Conservation (phyloP, 2,113 vertebrate species). For the Corythornis madagascariensis region DNA sequence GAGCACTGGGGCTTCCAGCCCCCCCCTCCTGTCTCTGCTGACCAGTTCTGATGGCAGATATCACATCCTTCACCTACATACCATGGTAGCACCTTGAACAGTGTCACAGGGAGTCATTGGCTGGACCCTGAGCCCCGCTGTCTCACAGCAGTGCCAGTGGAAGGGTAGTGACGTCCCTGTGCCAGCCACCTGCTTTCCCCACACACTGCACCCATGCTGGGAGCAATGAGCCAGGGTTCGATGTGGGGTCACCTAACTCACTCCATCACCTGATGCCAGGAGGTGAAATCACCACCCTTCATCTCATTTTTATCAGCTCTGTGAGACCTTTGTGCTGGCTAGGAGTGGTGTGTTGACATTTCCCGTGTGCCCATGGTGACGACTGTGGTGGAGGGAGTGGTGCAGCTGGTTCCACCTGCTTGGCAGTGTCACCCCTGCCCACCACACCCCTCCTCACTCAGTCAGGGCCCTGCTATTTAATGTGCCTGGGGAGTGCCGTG, state of each 20-base stretch:
- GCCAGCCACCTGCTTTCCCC: not conserved
- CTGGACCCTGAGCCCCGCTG: fast-evolving
- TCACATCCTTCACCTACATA: fast-evolving
- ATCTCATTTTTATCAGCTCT: not conserved
- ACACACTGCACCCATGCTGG: not conserved
- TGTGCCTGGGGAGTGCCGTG: fast-evolving
- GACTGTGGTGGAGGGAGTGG: fast-evolving
- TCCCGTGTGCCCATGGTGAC: not conserved
- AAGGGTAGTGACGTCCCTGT: not conserved
- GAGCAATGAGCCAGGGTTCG: not conserved
- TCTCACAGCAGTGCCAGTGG: not conserved
- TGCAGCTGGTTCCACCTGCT: not conserved
- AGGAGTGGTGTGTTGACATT: not conserved
- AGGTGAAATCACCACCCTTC: not conserved
- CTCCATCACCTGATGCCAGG: fast-evolving
- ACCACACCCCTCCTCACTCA: fast-evolving
- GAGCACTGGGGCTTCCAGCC: not conserved
- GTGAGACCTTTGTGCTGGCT: not conserved
- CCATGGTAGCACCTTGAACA: not conserved
- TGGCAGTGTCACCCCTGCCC: not conserved
- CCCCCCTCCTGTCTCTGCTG: not conserved
- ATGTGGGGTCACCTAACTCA: not conserved
- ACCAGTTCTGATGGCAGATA: fast-evolving
- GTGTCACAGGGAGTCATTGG: not conserved
- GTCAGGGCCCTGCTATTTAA: not conserved